A percentile compares a stretch with the other conserved stretches of the same genome.
Conservation (phyloP, 2,797 vertebrate genomes). For the Pipistrellus pygmaeus region DNA sequence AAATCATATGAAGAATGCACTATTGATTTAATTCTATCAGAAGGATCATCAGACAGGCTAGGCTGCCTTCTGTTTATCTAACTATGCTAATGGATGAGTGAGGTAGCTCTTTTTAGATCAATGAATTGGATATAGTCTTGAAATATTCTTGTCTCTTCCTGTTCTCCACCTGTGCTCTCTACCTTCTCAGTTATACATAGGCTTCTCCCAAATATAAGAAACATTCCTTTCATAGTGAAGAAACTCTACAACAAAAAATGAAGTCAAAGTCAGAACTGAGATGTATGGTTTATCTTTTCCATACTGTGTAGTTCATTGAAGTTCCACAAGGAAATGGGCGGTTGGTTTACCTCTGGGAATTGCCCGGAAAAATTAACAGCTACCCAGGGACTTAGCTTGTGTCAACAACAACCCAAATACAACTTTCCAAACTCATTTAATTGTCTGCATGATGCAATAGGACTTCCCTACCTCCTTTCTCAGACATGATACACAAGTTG, state of each 20-base stretch:
- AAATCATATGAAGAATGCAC: conserved; percentile 69
- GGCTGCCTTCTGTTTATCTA: conserved; percentile 72
- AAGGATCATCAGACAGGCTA: conserved; percentile 68
- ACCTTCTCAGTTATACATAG: conserved; percentile 63
- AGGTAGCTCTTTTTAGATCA: conserved; percentile 76
- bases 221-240: not conserved
- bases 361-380: conserved; percentile 81
- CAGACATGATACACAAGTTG: not conserved
- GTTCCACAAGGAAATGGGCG: conserved; percentile 2
- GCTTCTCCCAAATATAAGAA: not conserved
- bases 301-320: conserved; percentile 39
- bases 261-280: conserved; percentile 62
- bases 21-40: conserved; percentile 75
- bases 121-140: conserved; percentile 65
- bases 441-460: conserved; percentile 32
- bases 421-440: conserved; percentile 77
- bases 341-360: conserved; percentile 65
- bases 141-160: conserved; percentile 71
- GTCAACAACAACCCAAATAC: conserved; percentile 80
- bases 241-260: conserved; percentile 54
- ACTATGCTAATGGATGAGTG: conserved; percentile 77
- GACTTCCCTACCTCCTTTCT: not conserved
- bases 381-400: conserved; percentile 65
- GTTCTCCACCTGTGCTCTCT: conserved; percentile 53
- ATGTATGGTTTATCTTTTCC: conserved; percentile 48